Base-by-base conservation (phyloP, 2,888 invertebrate genomes). In the Cephus pygmeus region DNA sequence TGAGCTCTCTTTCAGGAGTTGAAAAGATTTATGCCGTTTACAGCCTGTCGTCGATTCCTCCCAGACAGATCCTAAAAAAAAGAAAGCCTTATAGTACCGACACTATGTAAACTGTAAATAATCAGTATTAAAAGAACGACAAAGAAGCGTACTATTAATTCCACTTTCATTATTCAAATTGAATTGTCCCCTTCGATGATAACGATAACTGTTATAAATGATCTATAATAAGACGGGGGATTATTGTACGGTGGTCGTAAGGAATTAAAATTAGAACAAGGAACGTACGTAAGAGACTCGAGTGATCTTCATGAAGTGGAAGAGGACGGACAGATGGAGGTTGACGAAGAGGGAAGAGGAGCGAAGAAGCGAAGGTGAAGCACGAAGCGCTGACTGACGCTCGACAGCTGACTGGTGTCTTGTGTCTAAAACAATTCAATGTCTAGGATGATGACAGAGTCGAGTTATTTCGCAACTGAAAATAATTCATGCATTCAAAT, bases 331-430 rank as follows among this genome's bases (percentile, higher is more conserved):
- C 23, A 2, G 23, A 56, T 9, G 23, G 56, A 23, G 23, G 15
- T 1, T 9, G 56, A 56, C 23, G 23, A 23, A 56, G 56, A 9
- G 23, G 23, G 23, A 56, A 6, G 23, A 23, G 9, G 23, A 56
- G 23, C 9, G 6, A 56, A 76, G 81, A 80, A 80, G 73, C 77
- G 79, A 79, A 77, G 77, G 82, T 83, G 82, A 83, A 83, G 83
- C 81, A 81, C 81, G 76, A 75, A 80, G 73, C 77, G 79, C 80
- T 88, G 86, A 89, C 84, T 83, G 87, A 88, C 87, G 84, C 80
- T 83, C 85, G 85, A 86, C 88, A 88, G 88, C 88, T 89, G 88
- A 86, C 82, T 79, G 81, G 79, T 77, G 81, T 80, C 34, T 69
- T 75, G 34, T 75, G 77, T 56, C 56, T 56, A 23, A 56, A 56